Evolutionary conservation across 2,113 vertebrate genomes (phyloP).

Genomic region (Macaca fascicularis): T2T-MFA8v1.1 NC_088375.1:142830501-142831000

Average conservation of each 20-base stretch:
- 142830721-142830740: not conserved
- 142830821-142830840: not conserved
- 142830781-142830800: not conserved
- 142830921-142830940: not conserved
- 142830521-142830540: not conserved
- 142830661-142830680: not conserved
- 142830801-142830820: not conserved
- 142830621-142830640: not conserved
- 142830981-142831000: not conserved
- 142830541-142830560: not conserved
- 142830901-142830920: not conserved
- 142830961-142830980: not conserved
- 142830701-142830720: not conserved
- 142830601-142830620: not conserved
- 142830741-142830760: not conserved
- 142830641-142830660: not conserved
- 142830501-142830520: not conserved
- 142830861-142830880: not conserved
- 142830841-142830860: not conserved
- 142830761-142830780: not conserved
- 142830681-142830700: not conserved
- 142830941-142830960: not conserved
- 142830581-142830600: not conserved
- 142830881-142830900: not conserved
- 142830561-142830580: not conserved